Evolutionary conservation across 2,797 vertebrate genomes (phyloP).

Genomic region (Craterocephalus amniculus): DNA sequence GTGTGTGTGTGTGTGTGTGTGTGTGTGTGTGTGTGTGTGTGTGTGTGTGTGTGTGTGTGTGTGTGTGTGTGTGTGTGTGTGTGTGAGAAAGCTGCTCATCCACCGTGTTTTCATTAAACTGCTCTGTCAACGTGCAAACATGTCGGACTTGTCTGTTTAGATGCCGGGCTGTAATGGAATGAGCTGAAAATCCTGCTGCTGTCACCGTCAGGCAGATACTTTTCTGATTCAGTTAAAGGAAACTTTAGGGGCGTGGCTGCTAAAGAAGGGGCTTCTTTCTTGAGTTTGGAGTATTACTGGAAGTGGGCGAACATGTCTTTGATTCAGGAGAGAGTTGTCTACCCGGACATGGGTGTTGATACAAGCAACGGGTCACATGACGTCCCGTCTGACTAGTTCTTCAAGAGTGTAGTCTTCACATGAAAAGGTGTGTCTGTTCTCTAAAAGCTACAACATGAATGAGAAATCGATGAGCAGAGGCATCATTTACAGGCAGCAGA

Average conservation of each 20-base stretch:
- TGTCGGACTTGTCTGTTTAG: constrained; percentile 11
- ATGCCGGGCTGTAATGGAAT: neutral
- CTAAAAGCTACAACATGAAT: neutral
- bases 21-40: too few relatives aligned
- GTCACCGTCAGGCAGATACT: neutral
- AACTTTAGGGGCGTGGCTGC: neutral
- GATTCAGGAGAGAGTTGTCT: constrained; percentile 16
- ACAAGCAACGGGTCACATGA: constrained; percentile 28
- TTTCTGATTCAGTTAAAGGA: neutral
- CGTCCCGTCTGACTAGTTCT: constrained; percentile 49
- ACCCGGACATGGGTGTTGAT: constrained; percentile 14
- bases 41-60: too few relatives aligned
- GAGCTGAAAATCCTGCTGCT: neutral
- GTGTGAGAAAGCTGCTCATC: constrained; percentile 9
- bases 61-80: neutral
- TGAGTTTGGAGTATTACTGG: neutral
- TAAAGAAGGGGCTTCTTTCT: neutral
- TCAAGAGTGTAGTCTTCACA: constrained; percentile 24
- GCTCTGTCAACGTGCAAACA: constrained; percentile 29
- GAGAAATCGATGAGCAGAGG: neutral
- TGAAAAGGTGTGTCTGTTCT: constrained; percentile 41
- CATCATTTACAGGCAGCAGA: neutral
- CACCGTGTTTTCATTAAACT: constrained; percentile 15
- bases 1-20: neutral
- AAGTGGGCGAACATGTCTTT: neutral